A percentile compares a stretch with the other conserved stretches of the same genome.
Evolutionary conservation across 2,888 invertebrate genomes (phyloP).

Genomic region (Mythimna albipuncta): DNA sequence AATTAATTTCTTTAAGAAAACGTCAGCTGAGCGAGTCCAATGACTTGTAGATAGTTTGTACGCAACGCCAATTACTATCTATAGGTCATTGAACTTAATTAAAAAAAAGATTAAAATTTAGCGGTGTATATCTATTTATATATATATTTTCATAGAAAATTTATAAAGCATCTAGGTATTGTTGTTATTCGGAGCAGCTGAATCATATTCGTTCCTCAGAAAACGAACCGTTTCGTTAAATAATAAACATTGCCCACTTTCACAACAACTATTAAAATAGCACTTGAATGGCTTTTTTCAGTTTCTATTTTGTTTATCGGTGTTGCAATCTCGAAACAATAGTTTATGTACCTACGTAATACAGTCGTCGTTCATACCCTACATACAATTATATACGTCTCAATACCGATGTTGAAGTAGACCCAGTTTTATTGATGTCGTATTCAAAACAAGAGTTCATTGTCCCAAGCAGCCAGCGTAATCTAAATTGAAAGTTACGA

Average conservation of each 20-base stretch:
- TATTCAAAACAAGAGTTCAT: constrained; percentile 56
- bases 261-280: constrained; percentile 11
- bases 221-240: not conserved
- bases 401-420: constrained; percentile 27
- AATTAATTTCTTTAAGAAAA: no score
- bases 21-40: no score
- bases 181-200: not conserved
- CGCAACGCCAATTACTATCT: no score
- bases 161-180: not conserved
- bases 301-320: constrained; percentile 31
- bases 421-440: constrained; percentile 46
- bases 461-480: constrained; percentile 42
- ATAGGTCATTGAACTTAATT: no score
- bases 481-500: constrained; percentile 37
- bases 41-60: no score
- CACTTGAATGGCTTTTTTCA: constrained; percentile 13
- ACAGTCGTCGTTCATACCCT: constrained; percentile 11
- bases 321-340: constrained; percentile 49
- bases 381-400: constrained; percentile 25
- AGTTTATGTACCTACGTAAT: constrained; percentile 24
- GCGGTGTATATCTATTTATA: no score
- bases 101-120: no score
- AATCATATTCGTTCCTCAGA: constrained; percentile 8
- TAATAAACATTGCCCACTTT: constrained; percentile 15
- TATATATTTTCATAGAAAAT: constrained; percentile 6